These are phyloP conservation scores for Harmothoe impar DNA, from an alignment of 2,888 invertebrate genomes.

Conservation along the genomic window DNA sequence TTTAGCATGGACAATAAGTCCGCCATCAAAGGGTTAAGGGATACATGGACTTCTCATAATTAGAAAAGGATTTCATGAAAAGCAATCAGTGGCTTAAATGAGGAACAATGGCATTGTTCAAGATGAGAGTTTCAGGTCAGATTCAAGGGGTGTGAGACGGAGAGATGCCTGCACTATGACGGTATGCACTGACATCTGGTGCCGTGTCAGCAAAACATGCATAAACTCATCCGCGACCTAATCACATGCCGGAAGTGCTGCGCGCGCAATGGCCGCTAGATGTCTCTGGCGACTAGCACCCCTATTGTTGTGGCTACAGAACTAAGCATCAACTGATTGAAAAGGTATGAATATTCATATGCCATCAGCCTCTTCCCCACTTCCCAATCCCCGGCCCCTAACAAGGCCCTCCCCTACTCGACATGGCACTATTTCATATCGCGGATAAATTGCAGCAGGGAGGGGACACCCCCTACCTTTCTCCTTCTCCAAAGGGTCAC, in stretches of 20 bases:
- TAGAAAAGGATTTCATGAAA: no score
- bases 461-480: background rate
- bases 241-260: slow-evolving; percentile 40
- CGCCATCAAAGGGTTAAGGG: no score
- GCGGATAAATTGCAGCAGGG: background rate
- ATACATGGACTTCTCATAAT: no score
- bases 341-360: slow-evolving; percentile 55
- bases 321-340: slow-evolving; percentile 50
- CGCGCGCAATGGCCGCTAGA: background rate
- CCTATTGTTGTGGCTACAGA: slow-evolving; percentile 26
- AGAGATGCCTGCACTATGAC: background rate
- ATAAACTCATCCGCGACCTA: slow-evolving; percentile 48
- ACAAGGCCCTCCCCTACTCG: background rate
- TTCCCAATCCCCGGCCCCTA: no score
- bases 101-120: no score
- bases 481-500: slow-evolving; percentile 9
- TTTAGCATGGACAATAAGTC: no score
- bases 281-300: slow-evolving; percentile 32
- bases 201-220: slow-evolving; percentile 35
- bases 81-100: no score
- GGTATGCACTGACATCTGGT: slow-evolving; percentile 48
- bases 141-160: background rate
- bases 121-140: background rate
- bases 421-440: slow-evolving; percentile 55
- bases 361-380: slow-evolving; percentile 2